phyloP scores from a whole-genome alignment of 2,888 invertebrate genomes.

The Notodonta dromedarius region DNA sequence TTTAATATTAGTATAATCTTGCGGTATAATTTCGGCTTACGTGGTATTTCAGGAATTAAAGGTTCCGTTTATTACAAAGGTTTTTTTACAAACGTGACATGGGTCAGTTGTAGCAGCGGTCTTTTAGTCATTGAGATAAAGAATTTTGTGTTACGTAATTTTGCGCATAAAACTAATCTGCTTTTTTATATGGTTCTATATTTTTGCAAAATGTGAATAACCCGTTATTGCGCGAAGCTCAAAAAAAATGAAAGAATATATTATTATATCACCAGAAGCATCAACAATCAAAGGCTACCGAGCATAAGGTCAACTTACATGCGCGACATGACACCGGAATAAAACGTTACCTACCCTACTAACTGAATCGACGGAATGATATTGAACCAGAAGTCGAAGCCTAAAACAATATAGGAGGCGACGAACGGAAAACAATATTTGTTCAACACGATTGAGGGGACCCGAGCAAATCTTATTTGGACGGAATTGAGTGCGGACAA shows the following conservation, averaged over 20 bases:
- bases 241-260: no score
- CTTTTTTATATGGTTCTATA: no score
- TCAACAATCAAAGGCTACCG: background rate
- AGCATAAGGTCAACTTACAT: background rate
- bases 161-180: no score
- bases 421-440: slow-evolving; percentile 30
- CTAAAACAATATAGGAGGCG: slow-evolving; percentile 15
- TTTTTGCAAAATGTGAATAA: no score
- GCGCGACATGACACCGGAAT: background rate
- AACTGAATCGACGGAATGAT: background rate
- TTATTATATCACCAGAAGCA: background rate
- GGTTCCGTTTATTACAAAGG: background rate
- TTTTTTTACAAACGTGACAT: slow-evolving; percentile 1
- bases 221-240: no score
- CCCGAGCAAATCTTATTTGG: slow-evolving; percentile 1
- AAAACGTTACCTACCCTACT: background rate
- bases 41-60: background rate
- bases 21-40: background rate
- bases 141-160: background rate
- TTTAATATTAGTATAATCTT: background rate
- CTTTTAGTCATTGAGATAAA: slow-evolving; percentile 2
- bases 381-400: slow-evolving; percentile 3
- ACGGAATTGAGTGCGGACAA: background rate
- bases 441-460: slow-evolving; percentile 24
- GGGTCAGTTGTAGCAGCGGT: background rate